Conservation (phyloP, 2,797 vertebrate genomes). For the Crypturellus tataupa region DNA sequence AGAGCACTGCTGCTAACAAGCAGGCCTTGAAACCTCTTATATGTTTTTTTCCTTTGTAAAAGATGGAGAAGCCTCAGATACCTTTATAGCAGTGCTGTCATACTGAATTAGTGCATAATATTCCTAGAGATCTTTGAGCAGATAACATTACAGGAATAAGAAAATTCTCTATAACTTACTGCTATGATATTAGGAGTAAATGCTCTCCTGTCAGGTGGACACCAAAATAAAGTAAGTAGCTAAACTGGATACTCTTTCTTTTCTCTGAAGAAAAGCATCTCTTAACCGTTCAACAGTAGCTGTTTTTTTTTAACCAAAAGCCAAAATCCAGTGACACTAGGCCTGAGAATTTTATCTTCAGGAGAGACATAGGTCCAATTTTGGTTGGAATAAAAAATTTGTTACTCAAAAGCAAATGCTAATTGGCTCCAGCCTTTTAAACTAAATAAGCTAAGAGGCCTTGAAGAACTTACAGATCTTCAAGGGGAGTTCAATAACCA, state of each 20-base stretch:
- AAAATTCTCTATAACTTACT: background rate
- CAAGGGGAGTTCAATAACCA: constrained; percentile 54
- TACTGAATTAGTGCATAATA: background rate
- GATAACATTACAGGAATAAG: background rate
- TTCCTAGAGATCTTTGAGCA: background rate
- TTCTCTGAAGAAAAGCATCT: background rate
- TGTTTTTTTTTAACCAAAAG: background rate
- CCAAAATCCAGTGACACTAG: background rate
- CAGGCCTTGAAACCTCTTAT: background rate
- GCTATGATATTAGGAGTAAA: background rate
- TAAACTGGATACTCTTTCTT: background rate
- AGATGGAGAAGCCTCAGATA: background rate
- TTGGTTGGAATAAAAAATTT: constrained; percentile 43
- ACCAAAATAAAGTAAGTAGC: background rate
- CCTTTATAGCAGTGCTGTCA: background rate
- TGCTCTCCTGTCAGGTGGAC: background rate
- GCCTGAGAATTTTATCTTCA: constrained; percentile 29
- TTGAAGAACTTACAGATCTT: constrained; percentile 34
- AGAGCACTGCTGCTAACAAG: background rate
- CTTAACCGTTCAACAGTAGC: background rate
- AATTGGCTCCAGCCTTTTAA: constrained; percentile 32
- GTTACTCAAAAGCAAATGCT: constrained; percentile 61
- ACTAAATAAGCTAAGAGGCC: background rate
- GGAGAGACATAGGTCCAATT: constrained; percentile 15
- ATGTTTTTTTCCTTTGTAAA: background rate